Base-by-base conservation (phyloP, 2,113 vertebrate genomes). In the Talpa occidentalis region DNA sequence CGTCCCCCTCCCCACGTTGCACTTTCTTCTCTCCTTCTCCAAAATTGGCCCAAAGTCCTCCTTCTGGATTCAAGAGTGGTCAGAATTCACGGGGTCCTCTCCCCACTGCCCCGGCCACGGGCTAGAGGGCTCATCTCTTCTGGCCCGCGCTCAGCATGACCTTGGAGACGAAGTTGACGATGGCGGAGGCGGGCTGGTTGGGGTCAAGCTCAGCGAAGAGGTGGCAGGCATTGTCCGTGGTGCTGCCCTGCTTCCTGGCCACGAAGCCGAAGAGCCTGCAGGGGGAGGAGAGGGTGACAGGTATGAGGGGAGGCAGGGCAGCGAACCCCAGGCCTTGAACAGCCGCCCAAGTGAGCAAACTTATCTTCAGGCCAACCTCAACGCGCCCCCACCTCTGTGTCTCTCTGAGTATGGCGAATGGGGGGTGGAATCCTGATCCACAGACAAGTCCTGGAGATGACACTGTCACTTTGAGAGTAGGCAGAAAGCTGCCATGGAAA, bases 141-240 rank as follows among this genome's bases (percentile, higher is more conserved):
- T 99, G 99, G 89, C 98, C 90, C 0, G 98, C 98, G 81, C 97
- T 98, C 54, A 99, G 98, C 99, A 99, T 99, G 97, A 99, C 99
- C 98, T 99, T 99, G 88, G 98, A 99, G 96, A 99, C 99, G 3
- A 99, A 99, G 98, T 99, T 99, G 98, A 99, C 99, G 0, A 99
- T 99, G 98, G 99, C 99, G 5, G 98, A 98, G 94, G 99, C 99
- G 0, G 99, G 99, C 97, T 99, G 99, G 97, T 99, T 99, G 0
- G 99, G 99, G 93, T 99, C 99, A 94, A 99, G 98, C 98, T 99
- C 99, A 0, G 99, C 99, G 30, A 99, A 99, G 93, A 99, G 99
- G 98, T 99, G 99, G 97, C 99, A 99, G 93, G 99, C 97, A 12
- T 99, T 99, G 98, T 99, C 99, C 7, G 99, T 99, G 95, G 99